Percentiles rank a stretch among this genome's conserved stretches.
These are phyloP conservation scores for Gopherus evgoodei DNA, from an alignment of 2,113 vertebrate genomes.

Conservation along the genomic window DNA sequence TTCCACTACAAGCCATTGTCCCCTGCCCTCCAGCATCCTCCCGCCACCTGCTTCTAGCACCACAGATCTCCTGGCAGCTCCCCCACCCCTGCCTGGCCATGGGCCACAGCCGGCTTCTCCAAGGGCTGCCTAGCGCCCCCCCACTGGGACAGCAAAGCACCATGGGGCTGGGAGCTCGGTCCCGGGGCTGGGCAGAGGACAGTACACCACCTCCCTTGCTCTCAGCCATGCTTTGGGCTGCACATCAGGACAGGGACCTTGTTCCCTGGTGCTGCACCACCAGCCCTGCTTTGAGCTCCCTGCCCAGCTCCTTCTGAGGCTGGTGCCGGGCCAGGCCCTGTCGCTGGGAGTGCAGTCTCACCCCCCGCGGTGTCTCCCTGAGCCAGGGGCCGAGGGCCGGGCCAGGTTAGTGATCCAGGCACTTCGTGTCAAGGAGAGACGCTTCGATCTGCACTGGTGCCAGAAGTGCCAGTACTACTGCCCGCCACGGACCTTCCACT, in stretches of 20 bases:
- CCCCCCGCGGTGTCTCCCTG: background rate
- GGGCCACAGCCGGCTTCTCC: background rate
- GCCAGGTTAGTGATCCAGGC: background rate
- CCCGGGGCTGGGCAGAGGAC: too few species aligned
- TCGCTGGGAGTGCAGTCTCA: background rate
- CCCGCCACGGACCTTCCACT: slow-evolving; percentile 19
- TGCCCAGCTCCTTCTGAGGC: too few species aligned
- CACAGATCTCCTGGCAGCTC: too few species aligned
- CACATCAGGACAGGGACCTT: background rate
- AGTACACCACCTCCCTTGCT: background rate
- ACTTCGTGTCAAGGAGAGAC: slow-evolving; percentile 1
- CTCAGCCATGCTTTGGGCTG: background rate
- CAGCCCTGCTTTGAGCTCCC: too few species aligned
- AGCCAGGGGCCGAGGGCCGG: slow-evolving; percentile 40
- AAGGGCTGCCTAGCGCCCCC: too few species aligned
- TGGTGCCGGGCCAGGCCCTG: too few species aligned
- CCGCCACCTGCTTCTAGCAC: too few species aligned
- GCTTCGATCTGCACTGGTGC: slow-evolving; percentile 41
- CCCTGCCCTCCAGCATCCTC: too few species aligned
- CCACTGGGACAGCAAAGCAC: background rate
- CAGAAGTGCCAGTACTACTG: slow-evolving; percentile 17
- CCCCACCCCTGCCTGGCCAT: too few species aligned
- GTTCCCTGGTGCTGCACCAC: too few species aligned
- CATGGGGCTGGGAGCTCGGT: background rate
- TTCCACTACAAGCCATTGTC: too few species aligned